These are phyloP conservation scores for Pyrocephalus nanus DNA, from an alignment of 2,797 vertebrate genomes.

Conservation along the genomic window DNA sequence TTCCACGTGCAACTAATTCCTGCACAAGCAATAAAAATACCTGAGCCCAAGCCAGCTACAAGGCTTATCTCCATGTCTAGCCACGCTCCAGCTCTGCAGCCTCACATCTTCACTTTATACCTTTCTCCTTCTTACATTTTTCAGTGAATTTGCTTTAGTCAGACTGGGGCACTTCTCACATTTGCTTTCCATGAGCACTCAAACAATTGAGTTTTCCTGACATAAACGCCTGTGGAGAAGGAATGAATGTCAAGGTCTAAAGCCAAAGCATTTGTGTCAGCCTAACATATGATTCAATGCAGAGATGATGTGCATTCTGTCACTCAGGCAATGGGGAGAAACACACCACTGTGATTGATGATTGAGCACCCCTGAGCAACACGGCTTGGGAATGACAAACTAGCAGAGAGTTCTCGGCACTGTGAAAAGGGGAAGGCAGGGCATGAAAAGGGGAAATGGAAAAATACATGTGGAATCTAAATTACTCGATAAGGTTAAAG, in stretches of 20 bases:
- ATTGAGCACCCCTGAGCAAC: neutral
- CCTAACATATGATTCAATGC: neutral
- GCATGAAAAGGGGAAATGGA: neutral
- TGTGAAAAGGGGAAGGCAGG: neutral
- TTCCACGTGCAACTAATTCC: neutral
- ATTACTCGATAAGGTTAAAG: neutral
- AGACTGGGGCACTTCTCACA: neutral
- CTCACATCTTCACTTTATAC: neutral
- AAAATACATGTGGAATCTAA: neutral
- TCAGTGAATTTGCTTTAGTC: neutral
- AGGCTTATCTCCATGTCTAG: neutral
- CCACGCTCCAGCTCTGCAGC: neutral
- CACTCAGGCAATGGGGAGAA: neutral
- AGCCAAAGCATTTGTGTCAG: neutral
- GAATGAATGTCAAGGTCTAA: constrained; percentile 5
- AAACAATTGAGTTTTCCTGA: neutral
- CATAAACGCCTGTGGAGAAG: neutral
- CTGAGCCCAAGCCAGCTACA: neutral
- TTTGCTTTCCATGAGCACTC: neutral
- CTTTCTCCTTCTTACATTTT: neutral
- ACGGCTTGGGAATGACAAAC: neutral
- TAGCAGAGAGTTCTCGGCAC: neutral
- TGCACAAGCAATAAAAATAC: neutral
- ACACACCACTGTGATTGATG: neutral
- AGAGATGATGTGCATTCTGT: neutral